Evolutionary conservation across 2,888 invertebrate genomes (phyloP).

Genomic region (Eulithis prunata): DNA sequence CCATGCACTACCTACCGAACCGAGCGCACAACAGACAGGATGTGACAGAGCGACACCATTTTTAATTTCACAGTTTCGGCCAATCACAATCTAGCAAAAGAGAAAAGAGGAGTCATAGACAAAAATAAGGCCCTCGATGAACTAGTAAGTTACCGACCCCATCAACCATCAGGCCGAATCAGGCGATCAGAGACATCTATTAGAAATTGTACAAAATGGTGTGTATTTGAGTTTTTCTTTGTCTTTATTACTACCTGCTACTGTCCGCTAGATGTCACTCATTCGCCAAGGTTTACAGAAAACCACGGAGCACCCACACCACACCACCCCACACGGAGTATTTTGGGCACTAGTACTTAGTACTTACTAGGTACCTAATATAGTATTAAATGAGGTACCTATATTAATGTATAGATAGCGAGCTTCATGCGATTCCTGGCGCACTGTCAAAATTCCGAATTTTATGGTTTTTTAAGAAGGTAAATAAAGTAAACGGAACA

Average conservation of each 20-base stretch:
- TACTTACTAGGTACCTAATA: too few species aligned
- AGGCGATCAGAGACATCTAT: slow-evolving; percentile 5
- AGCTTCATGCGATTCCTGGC: too few species aligned
- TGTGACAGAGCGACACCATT: slow-evolving; percentile 81
- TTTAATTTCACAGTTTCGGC: slow-evolving; percentile 55
- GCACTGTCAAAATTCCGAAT: too few species aligned
- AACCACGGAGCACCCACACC: background rate
- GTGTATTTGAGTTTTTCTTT: background rate
- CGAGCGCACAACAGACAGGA: slow-evolving; percentile 76
- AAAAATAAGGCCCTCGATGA: slow-evolving; percentile 9
- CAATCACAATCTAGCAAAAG: slow-evolving; percentile 59
- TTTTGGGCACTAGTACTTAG: too few species aligned
- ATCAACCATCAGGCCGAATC: too few species aligned
- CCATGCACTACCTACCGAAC: slow-evolving; percentile 65
- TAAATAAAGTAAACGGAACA: too few species aligned
- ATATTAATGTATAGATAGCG: too few species aligned
- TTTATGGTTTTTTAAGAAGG: too few species aligned
- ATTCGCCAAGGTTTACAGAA: background rate
- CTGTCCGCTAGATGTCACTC: slow-evolving; percentile 6
- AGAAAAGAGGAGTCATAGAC: slow-evolving; percentile 24
- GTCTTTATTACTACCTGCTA: background rate
- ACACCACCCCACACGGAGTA: too few species aligned
- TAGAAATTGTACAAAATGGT: background rate
- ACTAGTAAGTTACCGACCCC: background rate
- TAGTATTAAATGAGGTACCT: too few species aligned